Conservation (phyloP, 1,140 invertebrate species). For the Lasaia peninsularis region DNA sequence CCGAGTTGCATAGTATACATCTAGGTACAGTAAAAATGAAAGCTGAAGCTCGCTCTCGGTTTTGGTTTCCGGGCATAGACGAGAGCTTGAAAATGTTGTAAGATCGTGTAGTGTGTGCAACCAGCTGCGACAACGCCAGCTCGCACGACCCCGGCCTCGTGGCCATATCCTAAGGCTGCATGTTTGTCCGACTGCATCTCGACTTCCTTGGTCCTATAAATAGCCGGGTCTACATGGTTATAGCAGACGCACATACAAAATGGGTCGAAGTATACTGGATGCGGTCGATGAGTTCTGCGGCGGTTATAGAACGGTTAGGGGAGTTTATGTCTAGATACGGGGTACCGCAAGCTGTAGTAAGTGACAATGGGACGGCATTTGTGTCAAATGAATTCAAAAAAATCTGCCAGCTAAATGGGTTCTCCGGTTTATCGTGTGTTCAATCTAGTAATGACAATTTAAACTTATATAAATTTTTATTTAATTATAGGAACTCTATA, state of each 20-base stretch:
- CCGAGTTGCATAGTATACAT: slow-evolving; percentile 24
- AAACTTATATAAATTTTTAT: slow-evolving; percentile 13
- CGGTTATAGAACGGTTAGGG: slow-evolving; percentile 17
- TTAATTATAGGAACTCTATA: slow-evolving; percentile 24
- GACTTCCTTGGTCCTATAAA: slow-evolving; percentile 32
- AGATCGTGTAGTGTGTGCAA: slow-evolving; percentile 25
- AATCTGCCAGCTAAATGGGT: slow-evolving; percentile 27
- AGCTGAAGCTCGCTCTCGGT: slow-evolving; percentile 29
- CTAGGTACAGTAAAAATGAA: slow-evolving; percentile 35
- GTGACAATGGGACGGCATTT: slow-evolving; percentile 39
- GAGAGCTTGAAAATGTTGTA: slow-evolving; percentile 27
- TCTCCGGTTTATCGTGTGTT: slow-evolving; percentile 21
- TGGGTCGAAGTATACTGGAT: slow-evolving; percentile 32
- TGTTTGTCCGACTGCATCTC: slow-evolving; percentile 28
- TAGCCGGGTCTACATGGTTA: slow-evolving; percentile 22
- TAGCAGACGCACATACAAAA: slow-evolving; percentile 31
- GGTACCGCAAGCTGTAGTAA: slow-evolving; percentile 30
- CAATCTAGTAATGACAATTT: slow-evolving; percentile 11
- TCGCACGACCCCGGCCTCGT: slow-evolving; percentile 19
- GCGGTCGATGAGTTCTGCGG: slow-evolving; percentile 6
- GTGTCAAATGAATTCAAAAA: slow-evolving; percentile 33
- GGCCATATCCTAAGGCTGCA: slow-evolving; percentile 20
- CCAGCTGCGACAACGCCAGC: slow-evolving; percentile 24
- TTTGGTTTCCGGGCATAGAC: slow-evolving; percentile 29
- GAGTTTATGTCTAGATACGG: slow-evolving; percentile 36